Percentiles rank a stretch among this genome's conserved stretches.
Conservation (phyloP, 2,888 invertebrate genomes). For the Drosophila paramelanica region DNA sequence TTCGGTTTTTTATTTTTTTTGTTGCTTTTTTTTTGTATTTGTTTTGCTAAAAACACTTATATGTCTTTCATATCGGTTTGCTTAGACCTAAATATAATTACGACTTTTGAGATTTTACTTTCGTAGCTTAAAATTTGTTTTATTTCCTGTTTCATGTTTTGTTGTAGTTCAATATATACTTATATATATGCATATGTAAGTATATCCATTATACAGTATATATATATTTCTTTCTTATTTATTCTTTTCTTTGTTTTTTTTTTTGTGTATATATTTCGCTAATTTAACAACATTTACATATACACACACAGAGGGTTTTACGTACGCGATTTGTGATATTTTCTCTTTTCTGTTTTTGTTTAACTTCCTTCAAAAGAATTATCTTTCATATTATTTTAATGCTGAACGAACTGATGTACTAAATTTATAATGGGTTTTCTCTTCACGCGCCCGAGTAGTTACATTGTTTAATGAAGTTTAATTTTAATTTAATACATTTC, state of each 20-base stretch:
- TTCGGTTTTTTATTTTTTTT: constrained; percentile 36
- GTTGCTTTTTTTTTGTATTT: constrained; percentile 51
- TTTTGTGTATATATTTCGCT: constrained; percentile 72
- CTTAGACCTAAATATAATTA: constrained; percentile 77
- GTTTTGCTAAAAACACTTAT: constrained; percentile 71
- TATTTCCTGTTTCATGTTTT: constrained; percentile 78
- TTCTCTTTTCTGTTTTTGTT: constrained; percentile 14
- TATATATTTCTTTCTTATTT: constrained; percentile 35
- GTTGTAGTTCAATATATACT: constrained; percentile 67
- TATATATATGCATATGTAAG: constrained; percentile 38
- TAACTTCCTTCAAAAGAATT: constrained; percentile 30
- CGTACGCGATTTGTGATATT: constrained; percentile 53
- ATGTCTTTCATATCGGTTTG: constrained; percentile 72
- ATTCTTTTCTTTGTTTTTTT: constrained; percentile 10
- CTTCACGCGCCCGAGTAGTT: constrained; percentile 35
- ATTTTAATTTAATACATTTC: constrained; percentile 67
- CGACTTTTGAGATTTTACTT: constrained; percentile 78
- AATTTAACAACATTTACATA: constrained; percentile 77
- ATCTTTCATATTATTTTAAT: constrained; percentile 27
- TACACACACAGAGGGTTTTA: constrained; percentile 74
- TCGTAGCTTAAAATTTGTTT: constrained; percentile 80
- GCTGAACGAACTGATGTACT: constrained; percentile 55
- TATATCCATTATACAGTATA: constrained; percentile 47
- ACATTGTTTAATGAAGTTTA: constrained; percentile 46
- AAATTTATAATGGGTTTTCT: constrained; percentile 41